These are phyloP conservation scores for Sminthurinus aureus DNA, from an alignment of 2,888 invertebrate genomes.

Conservation along the genomic window DNA sequence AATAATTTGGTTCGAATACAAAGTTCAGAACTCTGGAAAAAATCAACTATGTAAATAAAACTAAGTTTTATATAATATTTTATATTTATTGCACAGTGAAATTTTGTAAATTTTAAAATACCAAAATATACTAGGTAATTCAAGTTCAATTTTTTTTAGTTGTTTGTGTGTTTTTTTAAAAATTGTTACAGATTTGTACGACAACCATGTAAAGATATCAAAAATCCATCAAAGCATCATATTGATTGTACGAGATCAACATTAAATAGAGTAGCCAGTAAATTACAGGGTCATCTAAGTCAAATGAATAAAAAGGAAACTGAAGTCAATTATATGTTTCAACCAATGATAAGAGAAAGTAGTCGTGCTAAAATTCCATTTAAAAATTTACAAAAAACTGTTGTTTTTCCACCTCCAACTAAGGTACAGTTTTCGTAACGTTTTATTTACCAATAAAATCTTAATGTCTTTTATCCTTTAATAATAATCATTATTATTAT, in stretches of 20 bases:
- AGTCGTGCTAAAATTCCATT: not conserved
- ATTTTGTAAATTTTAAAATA: too few species aligned
- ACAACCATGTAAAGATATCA: not conserved
- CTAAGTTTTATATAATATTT: not conserved
- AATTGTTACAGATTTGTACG: not conserved
- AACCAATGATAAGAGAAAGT: not conserved
- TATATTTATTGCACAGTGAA: too few species aligned
- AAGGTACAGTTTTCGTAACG: not conserved
- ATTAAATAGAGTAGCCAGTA: not conserved
- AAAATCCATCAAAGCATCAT: not conserved
- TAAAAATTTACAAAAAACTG: not conserved
- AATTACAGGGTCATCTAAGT: not conserved
- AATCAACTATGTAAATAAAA: constrained; percentile 18
- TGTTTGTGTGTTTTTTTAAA: not conserved
- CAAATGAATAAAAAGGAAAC: not conserved
- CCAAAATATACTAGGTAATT: too few species aligned
- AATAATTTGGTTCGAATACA: not conserved
- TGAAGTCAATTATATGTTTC: constrained; percentile 3
- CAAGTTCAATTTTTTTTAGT: too few species aligned
- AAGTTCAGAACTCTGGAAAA: constrained; percentile 27
- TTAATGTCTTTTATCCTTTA: not conserved
- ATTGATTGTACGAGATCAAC: not conserved
- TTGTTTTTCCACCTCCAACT: constrained; percentile 17
- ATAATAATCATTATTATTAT: not conserved
- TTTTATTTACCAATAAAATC: not conserved